Percentiles rank a stretch among this genome's conserved stretches.
Evolutionary conservation across 2,797 vertebrate species (phyloP).

Genomic region (Muscicapa striata): DNA sequence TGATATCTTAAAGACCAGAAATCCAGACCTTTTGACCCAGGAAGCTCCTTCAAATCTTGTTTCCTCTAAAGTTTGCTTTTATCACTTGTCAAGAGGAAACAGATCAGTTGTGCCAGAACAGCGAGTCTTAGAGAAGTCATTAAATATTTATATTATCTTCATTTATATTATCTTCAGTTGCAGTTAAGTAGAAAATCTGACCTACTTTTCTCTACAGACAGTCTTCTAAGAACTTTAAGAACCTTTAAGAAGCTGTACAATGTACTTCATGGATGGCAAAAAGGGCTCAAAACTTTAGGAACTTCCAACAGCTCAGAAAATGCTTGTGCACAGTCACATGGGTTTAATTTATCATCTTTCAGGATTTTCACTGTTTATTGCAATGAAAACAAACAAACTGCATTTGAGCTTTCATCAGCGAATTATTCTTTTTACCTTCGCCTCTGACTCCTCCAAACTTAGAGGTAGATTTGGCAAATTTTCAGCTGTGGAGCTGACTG

Average conservation of each 20-base stretch:
- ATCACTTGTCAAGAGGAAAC: slow-evolving; percentile 8
- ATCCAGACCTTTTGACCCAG: background rate
- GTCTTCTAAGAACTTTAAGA: background rate
- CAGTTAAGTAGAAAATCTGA: slow-evolving; percentile 14
- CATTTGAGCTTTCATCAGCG: background rate
- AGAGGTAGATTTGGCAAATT: background rate
- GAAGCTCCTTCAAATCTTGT: background rate
- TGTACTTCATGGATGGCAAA: background rate
- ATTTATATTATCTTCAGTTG: background rate
- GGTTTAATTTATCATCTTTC: background rate
- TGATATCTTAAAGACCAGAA: background rate
- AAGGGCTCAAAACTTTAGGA: background rate
- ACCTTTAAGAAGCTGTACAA: background rate
- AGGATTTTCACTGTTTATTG: background rate
- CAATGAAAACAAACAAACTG: background rate
- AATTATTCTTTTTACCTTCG: background rate
- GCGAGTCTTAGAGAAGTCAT: background rate
- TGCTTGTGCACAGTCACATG: no score
- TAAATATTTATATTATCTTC: slow-evolving; percentile 29
- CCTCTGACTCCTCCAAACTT: background rate
- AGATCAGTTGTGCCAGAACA: background rate
- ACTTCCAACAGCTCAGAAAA: no score
- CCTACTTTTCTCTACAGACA: background rate
- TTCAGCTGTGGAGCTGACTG: background rate
- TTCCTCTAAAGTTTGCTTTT: background rate